These are phyloP conservation scores for Calypte anna DNA, from an alignment of 2,113 vertebrate species.

Conservation along the genomic window DNA sequence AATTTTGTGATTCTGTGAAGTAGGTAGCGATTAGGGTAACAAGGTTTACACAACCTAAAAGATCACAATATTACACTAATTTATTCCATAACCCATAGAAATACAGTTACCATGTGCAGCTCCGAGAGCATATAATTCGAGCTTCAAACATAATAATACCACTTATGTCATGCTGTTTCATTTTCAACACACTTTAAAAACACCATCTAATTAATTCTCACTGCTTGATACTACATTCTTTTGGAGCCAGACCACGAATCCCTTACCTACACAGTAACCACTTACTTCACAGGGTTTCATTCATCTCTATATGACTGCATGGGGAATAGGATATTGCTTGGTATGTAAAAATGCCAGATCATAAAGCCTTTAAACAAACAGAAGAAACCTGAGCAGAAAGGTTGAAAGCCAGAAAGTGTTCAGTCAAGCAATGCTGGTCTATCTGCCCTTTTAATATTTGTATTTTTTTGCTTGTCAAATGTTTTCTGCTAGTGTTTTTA, in stretches of 20 bases:
- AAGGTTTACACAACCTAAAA: not conserved
- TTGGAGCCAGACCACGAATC: not conserved
- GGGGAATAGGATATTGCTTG: not conserved
- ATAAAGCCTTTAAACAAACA: not conserved
- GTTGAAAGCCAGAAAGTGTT: not conserved
- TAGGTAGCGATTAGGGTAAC: not conserved
- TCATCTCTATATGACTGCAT: not conserved
- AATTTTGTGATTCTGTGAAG: not conserved
- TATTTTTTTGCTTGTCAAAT: not conserved
- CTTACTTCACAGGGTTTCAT: not conserved
- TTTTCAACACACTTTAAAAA: slow-evolving; percentile 11
- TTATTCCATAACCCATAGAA: not conserved
- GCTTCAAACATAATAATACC: not conserved
- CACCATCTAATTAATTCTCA: not conserved
- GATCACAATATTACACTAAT: not conserved
- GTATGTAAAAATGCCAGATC: not conserved
- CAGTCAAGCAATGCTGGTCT: not conserved
- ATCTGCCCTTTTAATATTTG: not conserved
- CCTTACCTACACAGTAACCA: not conserved
- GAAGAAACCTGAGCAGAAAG: not conserved
- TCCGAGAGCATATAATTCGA: not conserved
- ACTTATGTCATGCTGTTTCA: not conserved
- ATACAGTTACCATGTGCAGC: not conserved
- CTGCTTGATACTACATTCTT: not conserved
- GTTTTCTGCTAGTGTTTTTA: not conserved